phyloP scores from a whole-genome alignment of 2,113 vertebrate genomes.

The Hiodon tergisus region DNA sequence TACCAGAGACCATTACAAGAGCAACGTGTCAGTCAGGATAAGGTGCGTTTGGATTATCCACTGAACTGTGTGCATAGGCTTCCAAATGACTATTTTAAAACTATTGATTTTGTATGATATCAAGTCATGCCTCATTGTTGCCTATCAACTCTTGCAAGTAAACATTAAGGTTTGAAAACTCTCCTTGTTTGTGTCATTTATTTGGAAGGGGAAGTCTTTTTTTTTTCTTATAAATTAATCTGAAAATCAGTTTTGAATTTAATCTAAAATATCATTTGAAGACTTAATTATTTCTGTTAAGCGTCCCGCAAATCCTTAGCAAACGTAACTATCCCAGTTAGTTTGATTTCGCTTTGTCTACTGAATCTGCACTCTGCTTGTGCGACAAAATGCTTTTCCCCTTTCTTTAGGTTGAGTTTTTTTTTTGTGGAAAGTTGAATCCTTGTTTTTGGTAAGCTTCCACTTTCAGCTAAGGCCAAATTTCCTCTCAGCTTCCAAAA shows the following conservation, averaged over 20 bases:
- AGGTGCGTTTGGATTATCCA: conserved; percentile 22
- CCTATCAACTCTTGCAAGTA: conserved; percentile 43
- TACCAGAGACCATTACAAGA: conserved; percentile 22
- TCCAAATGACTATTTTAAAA: conserved; percentile 31
- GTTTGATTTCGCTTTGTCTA: no score
- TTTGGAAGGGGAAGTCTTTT: neutral
- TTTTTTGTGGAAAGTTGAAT: conserved; percentile 5
- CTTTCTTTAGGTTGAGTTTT: conserved; percentile 2
- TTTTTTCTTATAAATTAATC: neutral
- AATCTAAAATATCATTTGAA: neutral
- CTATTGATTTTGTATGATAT: conserved; percentile 41
- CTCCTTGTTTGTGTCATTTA: conserved; percentile 21
- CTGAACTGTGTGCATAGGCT: conserved; percentile 38
- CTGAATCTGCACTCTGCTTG: no score
- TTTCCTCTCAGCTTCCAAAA: conserved; percentile 13
- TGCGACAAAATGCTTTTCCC: neutral
- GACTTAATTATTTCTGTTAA: neutral
- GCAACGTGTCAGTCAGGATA: conserved; percentile 38
- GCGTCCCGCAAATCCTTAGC: neutral
- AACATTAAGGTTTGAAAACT: conserved; percentile 40
- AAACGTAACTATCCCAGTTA: neutral
- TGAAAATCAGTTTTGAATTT: neutral
- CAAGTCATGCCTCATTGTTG: conserved; percentile 31
- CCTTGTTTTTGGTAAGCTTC: conserved; percentile 2
- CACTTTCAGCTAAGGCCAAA: conserved; percentile 1